Evolutionary conservation across 2,113 vertebrate species (phyloP).

Genomic region (Irena cyanogastra): DNA sequence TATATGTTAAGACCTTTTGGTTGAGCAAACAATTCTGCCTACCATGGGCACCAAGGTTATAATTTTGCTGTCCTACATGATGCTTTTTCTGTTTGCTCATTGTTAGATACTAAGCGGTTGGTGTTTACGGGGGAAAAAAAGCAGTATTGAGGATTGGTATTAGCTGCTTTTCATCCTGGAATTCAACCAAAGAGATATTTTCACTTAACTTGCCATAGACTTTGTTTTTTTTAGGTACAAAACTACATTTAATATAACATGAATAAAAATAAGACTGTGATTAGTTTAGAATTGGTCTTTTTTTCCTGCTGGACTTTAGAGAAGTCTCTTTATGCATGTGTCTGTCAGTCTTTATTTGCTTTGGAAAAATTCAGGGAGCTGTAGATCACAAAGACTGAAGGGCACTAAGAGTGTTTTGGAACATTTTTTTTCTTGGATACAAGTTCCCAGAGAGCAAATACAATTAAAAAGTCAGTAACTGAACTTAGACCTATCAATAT

Average conservation of each 20-base stretch:
- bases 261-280: neutral
- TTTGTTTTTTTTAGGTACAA: neutral
- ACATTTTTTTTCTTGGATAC: neutral
- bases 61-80: neutral
- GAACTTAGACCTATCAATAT: neutral
- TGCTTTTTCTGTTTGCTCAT: constrained; percentile 40
- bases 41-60: neutral
- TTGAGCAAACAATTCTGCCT: neutral
- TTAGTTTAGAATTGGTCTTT: neutral
- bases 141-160: neutral
- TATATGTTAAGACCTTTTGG: neutral
- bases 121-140: neutral
- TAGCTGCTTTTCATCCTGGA: neutral
- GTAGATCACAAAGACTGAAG: neutral
- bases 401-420: neutral
- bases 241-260: neutral
- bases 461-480: neutral
- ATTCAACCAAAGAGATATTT: neutral
- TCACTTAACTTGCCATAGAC: neutral
- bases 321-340: neutral
- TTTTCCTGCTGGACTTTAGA: neutral
- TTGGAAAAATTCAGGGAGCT: neutral
- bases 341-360: neutral
- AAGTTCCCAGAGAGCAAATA: neutral
- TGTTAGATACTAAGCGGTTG: neutral